Base-by-base conservation (phyloP, 53 echinoderm and acorn worm species). In the Henricia sp. region DNA sequence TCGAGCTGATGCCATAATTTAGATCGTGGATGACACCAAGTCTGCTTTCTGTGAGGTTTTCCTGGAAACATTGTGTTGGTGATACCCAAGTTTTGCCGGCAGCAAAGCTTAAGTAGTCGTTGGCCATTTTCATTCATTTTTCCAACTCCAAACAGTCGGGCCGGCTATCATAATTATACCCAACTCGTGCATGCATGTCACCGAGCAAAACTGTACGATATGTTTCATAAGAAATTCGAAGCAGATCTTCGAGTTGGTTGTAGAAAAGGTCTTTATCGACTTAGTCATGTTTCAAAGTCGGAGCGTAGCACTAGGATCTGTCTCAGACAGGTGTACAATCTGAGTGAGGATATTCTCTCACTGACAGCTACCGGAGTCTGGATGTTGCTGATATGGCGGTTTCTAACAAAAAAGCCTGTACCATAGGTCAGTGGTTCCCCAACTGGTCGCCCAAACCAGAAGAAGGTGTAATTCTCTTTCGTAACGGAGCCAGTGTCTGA, bases 71-170 rank as follows among this genome's bases (percentile, higher is more conserved):
- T 60, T 1, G 89, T 62, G 83, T 88, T 89, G 3, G 88, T 72
- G 39, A 88, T 83, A 56, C 82, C 68, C 10, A 82, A 55, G 29
- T 59, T 43, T 16, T 83, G 52, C 29, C 46, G 44, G 30, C 36
- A 53, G 51, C 84, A 84, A 5, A 84, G 50, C 32, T 72, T 43
- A 6, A 85, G 71, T 29, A 83, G 70, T 21, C 71, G 14, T 23
- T 93, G 86, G 4, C 83, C 86, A 53, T 86, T 93, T 35, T 76
- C 54, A 75, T 88, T 88, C 41, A 90, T 70, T n/a, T 77, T 89
- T 17, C 90, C 90, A 41, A 84, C 66, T 20, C 90, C 84, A 52
- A 75, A 83, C 86, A 82, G 36, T 24, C 37, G 0, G 74, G 41
- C 89, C 86, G 86, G 36, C 41, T 72, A 34, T 63, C 42, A 56